These are phyloP conservation scores for Nomada lathburiana DNA, from an alignment of 2,888 invertebrate species.

Conservation along the genomic window DNA sequence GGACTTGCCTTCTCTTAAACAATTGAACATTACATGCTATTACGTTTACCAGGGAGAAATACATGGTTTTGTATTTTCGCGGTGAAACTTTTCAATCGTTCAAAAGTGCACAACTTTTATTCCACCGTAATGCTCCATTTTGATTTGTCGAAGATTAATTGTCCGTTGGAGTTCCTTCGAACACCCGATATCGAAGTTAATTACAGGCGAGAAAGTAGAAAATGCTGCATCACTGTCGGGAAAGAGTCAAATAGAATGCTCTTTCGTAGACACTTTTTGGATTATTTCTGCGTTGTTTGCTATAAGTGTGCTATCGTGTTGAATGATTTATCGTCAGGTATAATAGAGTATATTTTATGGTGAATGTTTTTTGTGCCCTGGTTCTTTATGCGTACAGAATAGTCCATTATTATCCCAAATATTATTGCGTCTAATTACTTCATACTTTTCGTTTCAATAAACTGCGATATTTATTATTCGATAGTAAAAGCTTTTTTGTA, in stretches of 20 bases:
- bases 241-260: conserved; percentile 19
- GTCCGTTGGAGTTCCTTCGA: conserved; percentile 21
- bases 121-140: neutral
- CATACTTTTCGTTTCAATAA: too few relatives aligned
- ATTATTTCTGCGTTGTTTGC: conserved; percentile 1
- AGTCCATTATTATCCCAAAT: too few relatives aligned
- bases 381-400: neutral
- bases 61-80: neutral
- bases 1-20: neutral
- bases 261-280: conserved; percentile 26
- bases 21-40: neutral
- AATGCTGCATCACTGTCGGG: conserved; percentile 8
- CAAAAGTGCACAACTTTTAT: neutral
- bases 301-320: neutral
- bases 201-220: conserved; percentile 20
- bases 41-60: neutral
- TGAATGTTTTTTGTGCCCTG: conserved; percentile 7
- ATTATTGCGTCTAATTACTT: too few relatives aligned
- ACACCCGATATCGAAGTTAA: conserved; percentile 16
- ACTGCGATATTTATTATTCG: too few relatives aligned
- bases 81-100: neutral
- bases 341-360: conserved; percentile 1
- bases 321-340: neutral
- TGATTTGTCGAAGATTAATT: neutral
- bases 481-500: too few relatives aligned